Base-by-base conservation (phyloP, 1,140 invertebrate genomes). In the Hypothenemus hampei region DNA sequence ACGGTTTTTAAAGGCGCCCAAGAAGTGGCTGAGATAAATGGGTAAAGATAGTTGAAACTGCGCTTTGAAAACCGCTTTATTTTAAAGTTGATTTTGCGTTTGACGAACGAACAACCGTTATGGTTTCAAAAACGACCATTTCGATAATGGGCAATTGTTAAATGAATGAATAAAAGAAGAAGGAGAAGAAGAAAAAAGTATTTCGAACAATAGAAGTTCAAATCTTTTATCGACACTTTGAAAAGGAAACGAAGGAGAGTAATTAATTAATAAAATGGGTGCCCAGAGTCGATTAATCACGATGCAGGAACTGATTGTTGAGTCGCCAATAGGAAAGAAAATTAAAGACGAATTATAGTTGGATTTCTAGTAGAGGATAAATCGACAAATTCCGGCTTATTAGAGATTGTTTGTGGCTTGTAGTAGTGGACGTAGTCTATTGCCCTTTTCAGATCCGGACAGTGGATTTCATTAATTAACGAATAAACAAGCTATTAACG, bases 261-360 rank as follows among this genome's bases (percentile, higher is more conserved):
- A 43, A 43, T 43, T 43, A 43, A 43, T 43, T 43, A 20, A 43
- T 43, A 43, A 43, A 43, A n/a, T n/a, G n/a, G 19, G 40, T 43
- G 22, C 40, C 40, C 19, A n/a, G 6, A 29, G 6, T 7, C 21
- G 22, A 43, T 43, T 43, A 43, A 43, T 43, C 40, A 43, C 3
- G 11, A 37, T 43, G 40, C 40, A 22, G 40, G 10, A 20, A 43
- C 40, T 43, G 40, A n/a, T 21, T 20, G n/a, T n/a, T n/a, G n/a
- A n/a, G 16, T n/a, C 11, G 16, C 35, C 35, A 16, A n/a, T 7
- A 29, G n/a, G 26, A 29, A 43, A 20, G 40, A 21, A 16, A 43
- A 43, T 43, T 43, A 43, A n/a, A 43, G 40, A 23, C 11, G 40
- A 43, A 43, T 37, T 43, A 43, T 15, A 15, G 20, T 11, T 20